These are phyloP conservation scores for Drosophila varians DNA, from an alignment of 1,140 invertebrate genomes.

Conservation along the genomic window DNA sequence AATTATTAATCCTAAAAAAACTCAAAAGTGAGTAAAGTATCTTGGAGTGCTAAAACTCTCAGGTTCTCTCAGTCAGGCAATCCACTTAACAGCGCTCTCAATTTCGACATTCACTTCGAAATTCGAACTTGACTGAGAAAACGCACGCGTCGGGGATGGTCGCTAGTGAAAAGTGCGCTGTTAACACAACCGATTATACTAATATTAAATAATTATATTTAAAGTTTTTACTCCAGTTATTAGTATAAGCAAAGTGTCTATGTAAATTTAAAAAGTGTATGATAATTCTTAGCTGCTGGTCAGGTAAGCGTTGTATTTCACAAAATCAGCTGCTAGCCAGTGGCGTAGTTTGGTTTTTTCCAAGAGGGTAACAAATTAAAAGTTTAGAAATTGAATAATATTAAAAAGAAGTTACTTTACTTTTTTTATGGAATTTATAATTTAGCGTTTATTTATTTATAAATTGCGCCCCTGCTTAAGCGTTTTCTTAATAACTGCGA, in stretches of 20 bases:
- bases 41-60: not conserved
- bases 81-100: not conserved
- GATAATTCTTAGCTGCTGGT: not conserved
- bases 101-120: constrained; percentile 32
- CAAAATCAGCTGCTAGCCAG: not conserved
- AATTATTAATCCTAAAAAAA: not conserved
- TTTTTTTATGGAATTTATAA: not conserved
- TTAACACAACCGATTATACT: constrained; percentile 2
- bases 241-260: too few relatives aligned
- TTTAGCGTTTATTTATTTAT: not conserved
- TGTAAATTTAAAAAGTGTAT: too few relatives aligned
- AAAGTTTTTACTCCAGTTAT: not conserved
- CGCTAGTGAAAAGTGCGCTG: constrained; percentile 76
- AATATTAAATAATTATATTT: not conserved
- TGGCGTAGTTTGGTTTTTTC: not conserved
- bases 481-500: constrained; percentile 15
- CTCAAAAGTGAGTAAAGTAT: not conserved
- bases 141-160: constrained; percentile 31
- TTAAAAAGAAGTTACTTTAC: not conserved
- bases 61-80: not conserved
- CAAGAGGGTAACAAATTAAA: not conserved
- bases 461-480: constrained; percentile 1
- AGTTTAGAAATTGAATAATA: too few relatives aligned
- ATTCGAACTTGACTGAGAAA: constrained; percentile 41
- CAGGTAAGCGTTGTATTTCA: not conserved